These are phyloP conservation scores for Corythornis cristatus DNA, from an alignment of 2,113 vertebrate genomes.

Conservation along the genomic window DNA sequence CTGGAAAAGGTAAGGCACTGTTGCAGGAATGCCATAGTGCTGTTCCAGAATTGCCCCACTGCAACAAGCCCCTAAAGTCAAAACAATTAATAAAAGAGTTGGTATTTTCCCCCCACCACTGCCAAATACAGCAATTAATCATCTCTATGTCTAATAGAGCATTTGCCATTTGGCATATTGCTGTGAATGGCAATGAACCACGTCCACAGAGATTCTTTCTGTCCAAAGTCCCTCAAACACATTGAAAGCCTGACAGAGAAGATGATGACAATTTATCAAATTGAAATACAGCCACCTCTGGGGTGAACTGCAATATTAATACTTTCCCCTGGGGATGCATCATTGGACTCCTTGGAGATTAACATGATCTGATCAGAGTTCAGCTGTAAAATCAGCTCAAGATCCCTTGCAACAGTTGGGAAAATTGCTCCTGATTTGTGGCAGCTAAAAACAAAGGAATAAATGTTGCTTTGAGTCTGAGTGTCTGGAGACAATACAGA, in stretches of 20 bases:
- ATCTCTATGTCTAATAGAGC: not conserved
- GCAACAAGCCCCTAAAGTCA: fast-evolving
- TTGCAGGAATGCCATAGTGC: not conserved
- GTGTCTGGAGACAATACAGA: not conserved
- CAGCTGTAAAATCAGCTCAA: not conserved
- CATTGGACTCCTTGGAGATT: not conserved
- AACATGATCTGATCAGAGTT: not conserved
- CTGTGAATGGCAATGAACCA: not conserved
- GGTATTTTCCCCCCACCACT: fast-evolving
- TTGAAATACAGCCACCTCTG: constrained; percentile 19
- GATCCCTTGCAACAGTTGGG: not conserved
- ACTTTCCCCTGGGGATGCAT: not conserved
- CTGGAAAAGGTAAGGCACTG: not conserved
- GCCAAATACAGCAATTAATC: no score
- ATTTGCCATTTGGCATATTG: not conserved
- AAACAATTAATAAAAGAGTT: not conserved
- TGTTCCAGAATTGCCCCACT: not conserved
- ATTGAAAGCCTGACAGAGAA: constrained; percentile 13
- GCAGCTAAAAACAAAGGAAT: not conserved
- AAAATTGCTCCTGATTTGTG: not conserved
- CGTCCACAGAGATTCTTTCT: not conserved
- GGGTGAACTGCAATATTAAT: not conserved
- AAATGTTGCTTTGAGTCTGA: not conserved
- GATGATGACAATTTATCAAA: not conserved
- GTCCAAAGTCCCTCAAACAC: not conserved